A percentile compares a stretch with the other conserved stretches of the same genome.
phyloP scores from a whole-genome alignment of 2,797 vertebrate genomes.

The Tachyglossus aculeatus region DNA sequence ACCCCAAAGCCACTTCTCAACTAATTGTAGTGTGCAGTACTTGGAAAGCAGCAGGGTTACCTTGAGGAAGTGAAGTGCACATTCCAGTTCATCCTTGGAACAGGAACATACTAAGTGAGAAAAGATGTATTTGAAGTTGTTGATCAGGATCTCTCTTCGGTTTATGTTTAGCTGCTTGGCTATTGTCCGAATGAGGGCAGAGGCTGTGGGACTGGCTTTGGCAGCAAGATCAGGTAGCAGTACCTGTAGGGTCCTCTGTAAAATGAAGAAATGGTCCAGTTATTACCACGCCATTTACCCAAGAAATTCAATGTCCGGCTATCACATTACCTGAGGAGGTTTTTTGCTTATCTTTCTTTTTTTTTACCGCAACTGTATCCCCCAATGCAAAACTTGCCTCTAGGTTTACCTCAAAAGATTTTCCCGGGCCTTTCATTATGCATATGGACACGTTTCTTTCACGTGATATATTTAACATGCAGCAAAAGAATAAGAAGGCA shows the following conservation, averaged over 20 bases:
- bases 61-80: constrained; percentile 94
- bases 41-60: constrained; percentile 77
- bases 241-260: constrained; percentile 90
- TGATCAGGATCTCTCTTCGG: constrained; percentile 95
- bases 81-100: constrained; percentile 93
- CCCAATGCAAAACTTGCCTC: too few species aligned
- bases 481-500: too few species aligned
- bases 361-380: too few species aligned
- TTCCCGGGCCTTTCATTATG: too few species aligned
- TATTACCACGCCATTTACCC: constrained; percentile 6
- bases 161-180: constrained; percentile 95
- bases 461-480: too few species aligned
- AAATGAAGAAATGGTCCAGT: constrained; percentile 51
- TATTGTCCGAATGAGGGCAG: constrained; percentile 90
- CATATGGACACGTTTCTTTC: too few species aligned
- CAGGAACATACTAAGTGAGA: constrained; percentile 98
- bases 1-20: too few species aligned
- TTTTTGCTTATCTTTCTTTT: too few species aligned
- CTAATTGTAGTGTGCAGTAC: too few species aligned
- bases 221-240: constrained; percentile 95
- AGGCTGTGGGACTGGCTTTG: constrained; percentile 92
- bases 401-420: too few species aligned
- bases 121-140: constrained; percentile 99
- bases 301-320: constrained; percentile 1
- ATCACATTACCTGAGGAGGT: constrained; percentile 5